Conservation (phyloP, 2,888 invertebrate species). For the Hydrotaea diabolus region DNA sequence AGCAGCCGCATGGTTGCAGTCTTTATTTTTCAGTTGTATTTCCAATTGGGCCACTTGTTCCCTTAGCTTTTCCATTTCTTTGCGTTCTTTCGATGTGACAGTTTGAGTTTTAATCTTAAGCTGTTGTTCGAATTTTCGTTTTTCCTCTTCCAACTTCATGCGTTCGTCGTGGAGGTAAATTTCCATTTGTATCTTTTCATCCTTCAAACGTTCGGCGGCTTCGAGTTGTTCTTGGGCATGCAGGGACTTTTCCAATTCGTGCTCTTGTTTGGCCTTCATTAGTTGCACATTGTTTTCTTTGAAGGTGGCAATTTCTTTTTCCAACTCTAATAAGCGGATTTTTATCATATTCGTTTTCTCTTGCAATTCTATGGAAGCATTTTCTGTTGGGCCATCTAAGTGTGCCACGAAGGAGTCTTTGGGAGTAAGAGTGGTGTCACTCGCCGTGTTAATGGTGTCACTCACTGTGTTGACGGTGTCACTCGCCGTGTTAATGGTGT, state of each 20-base stretch:
- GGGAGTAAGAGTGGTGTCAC: slow-evolving; percentile 50
- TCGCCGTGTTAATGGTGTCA: slow-evolving; percentile 14
- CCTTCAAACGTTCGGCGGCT: slow-evolving; percentile 84
- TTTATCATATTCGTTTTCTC: slow-evolving; percentile 76
- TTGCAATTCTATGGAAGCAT: slow-evolving; percentile 70
- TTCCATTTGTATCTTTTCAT: slow-evolving; percentile 85
- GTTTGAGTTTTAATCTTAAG: slow-evolving; percentile 85
- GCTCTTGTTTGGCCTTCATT: slow-evolving; percentile 83
- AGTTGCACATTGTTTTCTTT: slow-evolving; percentile 82
- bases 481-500: slow-evolving; percentile 19
- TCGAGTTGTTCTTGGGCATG: slow-evolving; percentile 84
- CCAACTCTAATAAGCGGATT: slow-evolving; percentile 85
- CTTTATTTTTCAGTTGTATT: slow-evolving; percentile 87
- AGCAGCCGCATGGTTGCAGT: slow-evolving; percentile 86
- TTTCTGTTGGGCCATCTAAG: not conserved
- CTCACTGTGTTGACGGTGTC: slow-evolving; percentile 55
- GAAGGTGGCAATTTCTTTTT: slow-evolving; percentile 84
- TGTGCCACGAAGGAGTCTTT: slow-evolving; percentile 29
- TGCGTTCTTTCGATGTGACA: slow-evolving; percentile 86
- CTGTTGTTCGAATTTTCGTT: slow-evolving; percentile 85
- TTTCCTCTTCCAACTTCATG: slow-evolving; percentile 86
- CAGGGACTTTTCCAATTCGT: slow-evolving; percentile 84
- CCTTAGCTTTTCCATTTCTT: slow-evolving; percentile 85
- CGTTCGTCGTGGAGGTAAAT: slow-evolving; percentile 86
- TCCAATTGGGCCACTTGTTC: slow-evolving; percentile 85